Evolutionary conservation across 1,140 invertebrate genomes (phyloP), one percentile per base, ranked within the genome.

Genomic region (Lithobius niger): DNA sequence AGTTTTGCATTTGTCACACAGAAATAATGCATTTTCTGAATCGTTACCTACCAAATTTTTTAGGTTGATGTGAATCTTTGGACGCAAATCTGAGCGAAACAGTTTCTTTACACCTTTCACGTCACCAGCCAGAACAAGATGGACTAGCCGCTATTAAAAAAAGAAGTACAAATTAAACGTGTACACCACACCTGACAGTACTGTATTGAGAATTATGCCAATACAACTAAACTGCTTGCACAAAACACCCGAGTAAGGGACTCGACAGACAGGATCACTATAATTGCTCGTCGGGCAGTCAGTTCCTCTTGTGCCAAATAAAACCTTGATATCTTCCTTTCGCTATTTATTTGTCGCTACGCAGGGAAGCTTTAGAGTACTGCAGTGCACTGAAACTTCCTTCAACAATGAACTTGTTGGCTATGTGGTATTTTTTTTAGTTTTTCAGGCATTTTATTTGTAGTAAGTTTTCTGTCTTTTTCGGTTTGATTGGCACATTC

Each of bases 31-130:
- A n/a, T n/a, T n/a, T n/a, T n/a, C n/a, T n/a, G n/a, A n/a, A n/a
- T n/a, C n/a, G 31, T 10, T 36, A n/a, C 43, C 22, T 45, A 45
- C 48, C 21, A 50, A 27, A 15, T 25, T 50, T 26, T 50, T 50
- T 50, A 50, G 21, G 27, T 50, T 26, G 27, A 50, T 27, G 27
- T 50, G 48, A 27, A 50, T 25, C 27, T 50, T 50, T 26, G 21
- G 3, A 13, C 27, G 25, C 16, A 50, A 19, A 10, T 50, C 24
- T 3, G 48, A 50, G 21, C 21, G 10, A 4, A 50, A 50, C 13
- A 50, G 3, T 26, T 50, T 22, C 27, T 50, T 25, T 6, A 50
- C 48, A 16, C 48, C 48, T 27, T 15, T 24, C 4, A 50, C 13
- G 27, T 50, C 48, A 50, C 24, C 21, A 27, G 48, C 48, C 19